phyloP scores from a whole-genome alignment of 2,888 invertebrate species.

The Caenorhabditis sinica region DNA sequence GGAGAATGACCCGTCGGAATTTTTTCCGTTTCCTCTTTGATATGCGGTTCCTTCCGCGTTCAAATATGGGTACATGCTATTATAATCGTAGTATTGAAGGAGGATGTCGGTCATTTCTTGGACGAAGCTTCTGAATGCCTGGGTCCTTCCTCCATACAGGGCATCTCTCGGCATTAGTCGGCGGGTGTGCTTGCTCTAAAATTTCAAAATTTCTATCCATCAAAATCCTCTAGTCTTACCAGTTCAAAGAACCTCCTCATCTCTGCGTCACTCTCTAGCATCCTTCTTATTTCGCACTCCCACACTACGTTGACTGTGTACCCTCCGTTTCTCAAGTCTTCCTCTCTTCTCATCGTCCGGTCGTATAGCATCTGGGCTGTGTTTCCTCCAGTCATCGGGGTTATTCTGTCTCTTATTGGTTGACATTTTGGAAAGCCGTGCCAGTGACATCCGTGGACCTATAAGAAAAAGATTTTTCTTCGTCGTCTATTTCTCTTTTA shows the following conservation, averaged over 20 bases:
- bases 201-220: neutral
- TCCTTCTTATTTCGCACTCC: conserved; percentile 12
- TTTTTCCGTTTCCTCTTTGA: conserved; percentile 1
- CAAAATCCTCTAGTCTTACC: neutral
- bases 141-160: conserved; percentile 24
- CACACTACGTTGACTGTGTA: neutral
- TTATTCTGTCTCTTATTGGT: neutral
- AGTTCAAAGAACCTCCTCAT: conserved; percentile 21
- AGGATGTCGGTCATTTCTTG: neutral
- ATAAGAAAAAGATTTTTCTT: neutral
- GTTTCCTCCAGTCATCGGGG: neutral
- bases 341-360: neutral
- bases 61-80: conserved; percentile 6
- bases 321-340: neutral
- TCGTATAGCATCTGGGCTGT: neutral
- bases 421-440: neutral
- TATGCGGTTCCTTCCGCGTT: conserved; percentile 8
- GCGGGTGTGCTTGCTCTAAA: conserved; percentile 4
- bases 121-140: neutral
- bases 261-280: neutral
- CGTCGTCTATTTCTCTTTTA: neutral
- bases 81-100: neutral
- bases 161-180: neutral
- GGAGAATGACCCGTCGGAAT: neutral
- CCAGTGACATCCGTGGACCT: neutral